A percentile compares a stretch with the other conserved stretches of the same genome.
These are phyloP conservation scores for Petrocephalus sullivani DNA, from an alignment of 2,797 vertebrate genomes.

Conservation along the genomic window DNA sequence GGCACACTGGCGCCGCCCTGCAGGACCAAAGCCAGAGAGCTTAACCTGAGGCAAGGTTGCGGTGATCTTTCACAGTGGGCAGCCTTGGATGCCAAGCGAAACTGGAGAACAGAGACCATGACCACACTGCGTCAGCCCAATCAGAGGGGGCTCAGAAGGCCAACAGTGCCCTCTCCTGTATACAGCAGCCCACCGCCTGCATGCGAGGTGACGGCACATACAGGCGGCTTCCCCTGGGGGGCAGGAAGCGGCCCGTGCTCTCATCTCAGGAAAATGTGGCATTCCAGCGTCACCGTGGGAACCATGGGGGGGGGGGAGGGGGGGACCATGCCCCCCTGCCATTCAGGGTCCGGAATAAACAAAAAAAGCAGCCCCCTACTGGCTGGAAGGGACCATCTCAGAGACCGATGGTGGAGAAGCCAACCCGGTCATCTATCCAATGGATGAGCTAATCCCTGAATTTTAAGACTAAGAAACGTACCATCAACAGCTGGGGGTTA, in stretches of 20 bases:
- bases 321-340: neutral
- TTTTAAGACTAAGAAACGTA: neutral
- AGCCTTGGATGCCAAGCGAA: neutral
- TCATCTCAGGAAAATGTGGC: constrained; percentile 9
- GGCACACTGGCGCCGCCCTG: constrained; percentile 30
- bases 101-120: neutral
- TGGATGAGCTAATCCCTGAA: neutral
- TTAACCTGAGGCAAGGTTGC: neutral
- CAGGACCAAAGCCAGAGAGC: constrained; percentile 10
- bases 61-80: neutral
- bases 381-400: no score
- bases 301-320: neutral
- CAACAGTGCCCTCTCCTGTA: neutral
- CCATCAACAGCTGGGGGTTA: neutral
- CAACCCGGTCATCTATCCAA: neutral
- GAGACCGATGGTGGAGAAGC: neutral
- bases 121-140: neutral
- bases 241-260: neutral
- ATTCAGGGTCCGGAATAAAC: neutral
- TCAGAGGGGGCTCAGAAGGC: neutral
- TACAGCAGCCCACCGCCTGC: neutral
- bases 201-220: neutral
- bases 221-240: neutral
- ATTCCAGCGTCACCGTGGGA: neutral
- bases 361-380: neutral